Conservation (phyloP, 2,797 vertebrate genomes). For the Poeciliopsis turneri region DNA sequence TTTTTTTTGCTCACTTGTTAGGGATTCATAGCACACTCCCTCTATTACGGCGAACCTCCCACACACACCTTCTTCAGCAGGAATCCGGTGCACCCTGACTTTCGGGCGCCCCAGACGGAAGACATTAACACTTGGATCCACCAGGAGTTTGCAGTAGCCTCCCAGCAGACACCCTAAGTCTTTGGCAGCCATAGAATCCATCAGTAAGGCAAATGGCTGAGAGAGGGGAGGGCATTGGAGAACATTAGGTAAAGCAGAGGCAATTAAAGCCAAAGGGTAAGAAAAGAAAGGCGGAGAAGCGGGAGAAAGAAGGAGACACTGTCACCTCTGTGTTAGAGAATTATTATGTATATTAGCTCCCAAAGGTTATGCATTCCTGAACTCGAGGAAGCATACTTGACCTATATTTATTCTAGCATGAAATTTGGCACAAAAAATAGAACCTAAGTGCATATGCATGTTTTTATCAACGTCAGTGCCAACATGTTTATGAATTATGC, state of each 20-base stretch:
- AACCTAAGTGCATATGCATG: conserved; percentile 37
- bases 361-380: conserved; percentile 47
- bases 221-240: conserved; percentile 55
- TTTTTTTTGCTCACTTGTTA: conserved; percentile 83
- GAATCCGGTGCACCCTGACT: conserved; percentile 86
- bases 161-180: conserved; percentile 93
- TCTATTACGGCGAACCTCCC: conserved; percentile 78
- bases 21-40: conserved; percentile 83
- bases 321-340: conserved; percentile 62
- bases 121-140: conserved; percentile 86
- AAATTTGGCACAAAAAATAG: conserved; percentile 29
- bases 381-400: conserved; percentile 53
- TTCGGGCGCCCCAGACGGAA: conserved; percentile 89
- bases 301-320: conserved; percentile 60
- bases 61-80: conserved; percentile 93
- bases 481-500: conserved; percentile 42
- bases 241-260: conserved; percentile 58
- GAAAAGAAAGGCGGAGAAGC: conserved; percentile 48
- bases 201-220: conserved; percentile 93
- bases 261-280: conserved; percentile 61
- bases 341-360: conserved; percentile 41
- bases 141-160: conserved; percentile 93
- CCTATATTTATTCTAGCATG: conserved; percentile 65
- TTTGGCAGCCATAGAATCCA: conserved; percentile 95
- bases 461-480: conserved; percentile 44